Evolutionary conservation across 2,113 vertebrate species (phyloP), one percentile per base, ranked within the genome.

Genomic region (Hydrolagus affinis): DNA sequence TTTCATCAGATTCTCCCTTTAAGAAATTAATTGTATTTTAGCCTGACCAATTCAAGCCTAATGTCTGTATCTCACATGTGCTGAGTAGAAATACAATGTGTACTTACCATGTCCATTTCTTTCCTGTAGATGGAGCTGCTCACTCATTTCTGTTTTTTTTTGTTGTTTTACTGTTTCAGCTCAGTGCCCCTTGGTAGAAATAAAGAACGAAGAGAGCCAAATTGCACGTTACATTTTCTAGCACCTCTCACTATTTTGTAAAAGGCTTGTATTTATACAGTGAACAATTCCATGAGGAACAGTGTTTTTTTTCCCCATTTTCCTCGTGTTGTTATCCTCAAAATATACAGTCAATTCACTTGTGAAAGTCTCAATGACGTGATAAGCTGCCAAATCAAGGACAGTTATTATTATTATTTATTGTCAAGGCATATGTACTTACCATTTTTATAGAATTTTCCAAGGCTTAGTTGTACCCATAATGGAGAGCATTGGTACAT

Each of bases 81-180:
- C 44, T 44, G 44, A 44, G 44, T 44, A 44, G 44, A 44, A 44
- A 44, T 44, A 44, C 44, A 44, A 44, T 44, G 44, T 44, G 2
- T 44, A 44, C 44, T 44, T 44, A 44, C 44, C 44, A 44, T 44
- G 44, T 44, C 2, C 44, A 44, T 6, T 9, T 30, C 19, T 15
- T 83, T 83, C 78, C 78, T 66, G 60, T 32, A 83, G 78, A 83
- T 83, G 78, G 78, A 30, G 78, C 78, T 83, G 78, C 25, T 66
- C n/a, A 68, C 78, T 17, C 62, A 83, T 83, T n/a, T 83, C 62
- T 83, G 25, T 23, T 66, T 56, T 30, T 80, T 8, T 28, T 15
- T 32, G 9, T 28, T 12, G 19, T 83, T 10, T 32, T 44, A 66
- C 60, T 44, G 19, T 83, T 32, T 19, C 10, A 15, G 8, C 66